Percentiles rank a stretch among this genome's conserved stretches.
Evolutionary conservation across 2,888 invertebrate species (phyloP).

Genomic region (Xylocampa areola): DNA sequence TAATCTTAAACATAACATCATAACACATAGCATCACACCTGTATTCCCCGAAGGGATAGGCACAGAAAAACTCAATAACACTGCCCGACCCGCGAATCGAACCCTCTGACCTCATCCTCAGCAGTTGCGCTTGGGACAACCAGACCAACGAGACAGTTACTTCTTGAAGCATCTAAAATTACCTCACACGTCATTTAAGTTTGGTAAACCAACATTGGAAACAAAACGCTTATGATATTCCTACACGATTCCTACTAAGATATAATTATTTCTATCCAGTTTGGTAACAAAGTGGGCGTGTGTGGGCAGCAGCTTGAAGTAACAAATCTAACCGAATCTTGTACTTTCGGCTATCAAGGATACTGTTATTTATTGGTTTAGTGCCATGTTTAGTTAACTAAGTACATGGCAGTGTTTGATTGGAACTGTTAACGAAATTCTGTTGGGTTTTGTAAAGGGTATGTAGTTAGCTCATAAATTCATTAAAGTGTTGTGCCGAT

Average conservation of each 20-base stretch:
- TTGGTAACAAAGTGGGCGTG: conserved; percentile 54
- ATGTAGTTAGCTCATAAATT: neutral
- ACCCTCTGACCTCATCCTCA: too few relatives aligned
- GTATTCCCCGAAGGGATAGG: too few relatives aligned
- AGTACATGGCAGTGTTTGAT: conserved; percentile 19
- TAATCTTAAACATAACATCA: too few relatives aligned
- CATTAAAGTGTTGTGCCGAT: neutral
- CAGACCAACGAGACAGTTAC: too few relatives aligned
- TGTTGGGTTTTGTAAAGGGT: neutral
- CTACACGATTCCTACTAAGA: conserved; percentile 6
- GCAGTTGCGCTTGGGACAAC: too few relatives aligned
- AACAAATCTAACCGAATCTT: conserved; percentile 46
- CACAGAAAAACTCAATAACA: too few relatives aligned
- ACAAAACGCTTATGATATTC: conserved; percentile 28
- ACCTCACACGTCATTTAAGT: neutral
- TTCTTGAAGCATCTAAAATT: neutral
- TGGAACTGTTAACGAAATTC: neutral
- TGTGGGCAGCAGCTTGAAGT: conserved; percentile 55
- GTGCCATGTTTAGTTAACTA: conserved; percentile 27
- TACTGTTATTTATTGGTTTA: conserved; percentile 36
- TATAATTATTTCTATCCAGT: conserved; percentile 35
- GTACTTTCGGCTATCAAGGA: conserved; percentile 45
- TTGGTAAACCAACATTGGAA: conserved; percentile 13
- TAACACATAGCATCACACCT: too few relatives aligned
- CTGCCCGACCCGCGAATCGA: too few relatives aligned